Evolutionary conservation across 2,797 vertebrate genomes (phyloP), one percentile per base, ranked within the genome.

Genomic region (Poecile montanus): DNA sequence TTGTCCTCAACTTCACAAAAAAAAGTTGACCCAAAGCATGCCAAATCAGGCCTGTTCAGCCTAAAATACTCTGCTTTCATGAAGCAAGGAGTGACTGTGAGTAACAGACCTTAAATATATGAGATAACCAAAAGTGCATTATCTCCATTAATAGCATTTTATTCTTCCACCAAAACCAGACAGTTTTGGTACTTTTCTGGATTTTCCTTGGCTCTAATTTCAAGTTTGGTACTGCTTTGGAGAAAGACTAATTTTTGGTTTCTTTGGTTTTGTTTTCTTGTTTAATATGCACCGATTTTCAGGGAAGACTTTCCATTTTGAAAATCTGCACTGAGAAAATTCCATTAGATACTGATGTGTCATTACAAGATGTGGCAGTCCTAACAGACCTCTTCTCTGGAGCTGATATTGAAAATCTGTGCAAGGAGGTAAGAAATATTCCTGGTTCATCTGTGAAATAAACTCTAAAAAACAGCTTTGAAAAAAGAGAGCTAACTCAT

Each of bases 361-460:
- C 96, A 71, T 94, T 99, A 90, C 96, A 98, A 94, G 97, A 98
- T 45, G 85, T 99, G 56, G 98, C 98, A 22, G 74, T 79, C 21
- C 93, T 97, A 70, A 99, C 99, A 1, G 61, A 98, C 20, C 95
- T 98, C 58, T 99, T 98, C 97, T 99, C 99, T 91, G 99, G 99
- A 96, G 99, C 99, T 17, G 99, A 99, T 92, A 97, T 99, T 95
- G 98, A 98, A 95, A 99, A 98, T 96, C 98, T 99, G 13, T 99
- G 99, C 91, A 99, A 98, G 98, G 99, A 99, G 98, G 99, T 99
- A 97, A 95, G 95, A 77, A 90, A 88, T 89, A 72, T 7, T 75
- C 8, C 23, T n/a, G 23, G 16, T 48, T 81, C 40, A 42, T 56
- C 36, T 61, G 25, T 84, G 78, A 70, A 61, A 78, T 65, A 47